Conservation (phyloP, 2,113 vertebrate genomes). For the Myotis yumanensis region DNA sequence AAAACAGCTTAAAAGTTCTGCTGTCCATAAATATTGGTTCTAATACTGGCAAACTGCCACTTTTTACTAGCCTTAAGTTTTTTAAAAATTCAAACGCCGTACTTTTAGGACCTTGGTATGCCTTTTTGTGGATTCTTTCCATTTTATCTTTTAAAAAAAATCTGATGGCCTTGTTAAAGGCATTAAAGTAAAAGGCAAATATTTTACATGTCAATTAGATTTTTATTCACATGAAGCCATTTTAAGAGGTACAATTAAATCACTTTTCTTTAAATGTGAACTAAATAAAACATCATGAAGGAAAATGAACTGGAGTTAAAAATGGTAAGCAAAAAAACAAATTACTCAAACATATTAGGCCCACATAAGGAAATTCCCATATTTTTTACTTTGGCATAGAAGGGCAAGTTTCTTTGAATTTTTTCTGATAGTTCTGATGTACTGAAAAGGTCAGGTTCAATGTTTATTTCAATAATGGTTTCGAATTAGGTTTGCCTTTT, state of each 20-base stretch:
- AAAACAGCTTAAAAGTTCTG: background rate
- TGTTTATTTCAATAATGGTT: background rate
- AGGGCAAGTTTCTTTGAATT: background rate
- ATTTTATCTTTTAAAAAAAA: background rate
- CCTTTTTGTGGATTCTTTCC: background rate
- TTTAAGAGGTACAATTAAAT: background rate
- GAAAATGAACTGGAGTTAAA: slow-evolving; percentile 1
- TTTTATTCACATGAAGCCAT: background rate
- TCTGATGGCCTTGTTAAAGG: background rate
- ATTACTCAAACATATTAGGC: background rate
- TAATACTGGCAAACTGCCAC: background rate
- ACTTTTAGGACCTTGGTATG: background rate
- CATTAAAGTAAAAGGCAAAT: slow-evolving; percentile 13
- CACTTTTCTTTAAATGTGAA: slow-evolving; percentile 33
- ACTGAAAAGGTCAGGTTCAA: background rate
- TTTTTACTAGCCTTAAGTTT: background rate
- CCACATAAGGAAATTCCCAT: background rate
- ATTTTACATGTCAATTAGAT: slow-evolving; percentile 7
- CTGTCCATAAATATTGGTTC: background rate
- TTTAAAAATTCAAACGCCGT: background rate
- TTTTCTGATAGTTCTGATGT: background rate
- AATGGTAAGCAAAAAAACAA: slow-evolving; percentile 43
- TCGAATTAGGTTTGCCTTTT: background rate
- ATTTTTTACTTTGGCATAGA: background rate
- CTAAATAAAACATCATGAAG: slow-evolving; percentile 30